Conservation (phyloP, 1,140 invertebrate genomes). For the Sarcophaga bullata region DNA sequence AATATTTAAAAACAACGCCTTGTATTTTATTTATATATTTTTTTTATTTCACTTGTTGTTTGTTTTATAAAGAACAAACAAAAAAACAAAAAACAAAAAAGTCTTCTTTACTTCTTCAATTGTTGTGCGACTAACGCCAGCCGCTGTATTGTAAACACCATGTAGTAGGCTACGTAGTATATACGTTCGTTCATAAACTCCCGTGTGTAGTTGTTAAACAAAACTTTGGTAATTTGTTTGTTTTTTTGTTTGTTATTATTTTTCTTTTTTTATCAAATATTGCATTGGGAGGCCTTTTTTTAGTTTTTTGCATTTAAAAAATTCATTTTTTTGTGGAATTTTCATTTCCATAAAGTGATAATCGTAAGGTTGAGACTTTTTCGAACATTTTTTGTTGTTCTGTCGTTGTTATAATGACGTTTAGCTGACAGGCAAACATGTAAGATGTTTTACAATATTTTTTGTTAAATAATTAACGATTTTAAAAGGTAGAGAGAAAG, state of each 20-base stretch:
- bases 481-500: too few relatives aligned
- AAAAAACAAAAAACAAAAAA: too few relatives aligned
- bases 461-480: conserved; percentile 2
- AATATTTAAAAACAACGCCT: conserved; percentile 17
- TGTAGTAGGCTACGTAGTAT: too few relatives aligned
- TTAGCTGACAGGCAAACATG: conserved; percentile 15
- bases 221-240: neutral
- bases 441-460: neutral
- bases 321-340: neutral
- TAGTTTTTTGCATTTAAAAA: too few relatives aligned
- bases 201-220: too few relatives aligned
- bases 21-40: neutral
- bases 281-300: neutral
- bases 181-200: too few relatives aligned
- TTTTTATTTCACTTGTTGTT: conserved; percentile 11
- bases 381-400: neutral
- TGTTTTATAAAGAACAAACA: neutral
- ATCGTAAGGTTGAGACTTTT: neutral
- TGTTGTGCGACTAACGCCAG: neutral
- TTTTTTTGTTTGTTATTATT: too few relatives aligned
- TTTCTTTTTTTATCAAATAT: neutral
- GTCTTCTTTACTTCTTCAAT: neutral
- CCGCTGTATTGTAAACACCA: neutral
- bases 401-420: neutral
- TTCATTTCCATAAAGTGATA: neutral